These are phyloP conservation scores for Trachops cirrhosus DNA, from an alignment of 2,797 vertebrate genomes.

Conservation along the genomic window DNA sequence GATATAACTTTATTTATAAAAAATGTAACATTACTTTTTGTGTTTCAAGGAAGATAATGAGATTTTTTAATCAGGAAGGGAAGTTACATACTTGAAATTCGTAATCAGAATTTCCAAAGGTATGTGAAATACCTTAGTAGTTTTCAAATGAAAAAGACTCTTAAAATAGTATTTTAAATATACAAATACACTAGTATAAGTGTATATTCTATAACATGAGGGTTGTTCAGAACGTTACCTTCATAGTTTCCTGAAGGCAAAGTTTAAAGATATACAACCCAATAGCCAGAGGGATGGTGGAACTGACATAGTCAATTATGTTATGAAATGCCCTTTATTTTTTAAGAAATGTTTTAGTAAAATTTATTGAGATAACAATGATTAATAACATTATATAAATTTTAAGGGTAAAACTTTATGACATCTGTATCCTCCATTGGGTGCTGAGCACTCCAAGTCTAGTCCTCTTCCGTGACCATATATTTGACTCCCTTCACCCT, in stretches of 20 bases:
- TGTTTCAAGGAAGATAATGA: neutral
- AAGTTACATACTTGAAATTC: neutral
- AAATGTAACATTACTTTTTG: neutral
- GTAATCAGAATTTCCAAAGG: neutral
- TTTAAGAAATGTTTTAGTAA: neutral
- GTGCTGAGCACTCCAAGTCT: neutral
- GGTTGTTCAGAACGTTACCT: slow-evolving; percentile 16
- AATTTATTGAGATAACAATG: neutral
- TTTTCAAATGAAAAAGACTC: neutral
- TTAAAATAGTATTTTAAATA: slow-evolving; percentile 52
- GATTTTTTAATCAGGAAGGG: neutral
- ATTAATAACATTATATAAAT: neutral
- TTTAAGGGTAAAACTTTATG: neutral
- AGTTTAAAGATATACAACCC: slow-evolving; percentile 48
- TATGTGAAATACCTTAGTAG: neutral
- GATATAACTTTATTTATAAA: neutral
- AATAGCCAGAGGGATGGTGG: slow-evolving; percentile 53
- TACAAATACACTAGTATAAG: neutral
- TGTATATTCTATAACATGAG: neutral
- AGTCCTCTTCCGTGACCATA: neutral
- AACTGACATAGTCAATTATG: slow-evolving; percentile 65
- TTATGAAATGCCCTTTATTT: slow-evolving; percentile 47
- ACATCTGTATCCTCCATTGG: neutral
- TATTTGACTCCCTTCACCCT: neutral
- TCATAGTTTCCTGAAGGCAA: slow-evolving; percentile 48